Percentiles rank a stretch among this genome's conserved stretches.
These are phyloP conservation scores for Rattus rattus DNA, from an alignment of 2,113 vertebrate genomes.

Conservation along the genomic window DNA sequence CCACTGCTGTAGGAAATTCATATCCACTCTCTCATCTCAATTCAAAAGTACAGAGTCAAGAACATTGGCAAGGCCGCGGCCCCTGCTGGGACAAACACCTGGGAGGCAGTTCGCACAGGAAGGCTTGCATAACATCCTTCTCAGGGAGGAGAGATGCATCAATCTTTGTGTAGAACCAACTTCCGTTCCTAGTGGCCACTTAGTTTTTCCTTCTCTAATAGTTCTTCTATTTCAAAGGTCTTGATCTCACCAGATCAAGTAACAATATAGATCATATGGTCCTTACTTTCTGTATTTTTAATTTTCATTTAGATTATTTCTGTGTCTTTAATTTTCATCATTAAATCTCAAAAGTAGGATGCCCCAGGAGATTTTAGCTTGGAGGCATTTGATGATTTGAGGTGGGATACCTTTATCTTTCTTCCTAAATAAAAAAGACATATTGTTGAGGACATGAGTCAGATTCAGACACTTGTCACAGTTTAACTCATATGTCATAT, in stretches of 20 bases:
- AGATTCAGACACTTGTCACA: background rate
- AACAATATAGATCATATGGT: background rate
- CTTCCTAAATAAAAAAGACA: background rate
- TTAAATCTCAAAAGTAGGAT: background rate
- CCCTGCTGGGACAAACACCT: background rate
- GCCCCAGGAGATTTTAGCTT: background rate
- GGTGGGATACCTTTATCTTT: background rate
- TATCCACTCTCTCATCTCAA: background rate
- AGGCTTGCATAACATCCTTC: background rate
- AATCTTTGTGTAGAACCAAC: conserved; percentile 32
- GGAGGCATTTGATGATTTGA: background rate
- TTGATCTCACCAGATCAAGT: background rate
- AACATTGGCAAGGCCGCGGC: background rate
- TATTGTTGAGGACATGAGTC: background rate
- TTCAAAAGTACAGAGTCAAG: background rate
- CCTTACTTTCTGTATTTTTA: background rate
- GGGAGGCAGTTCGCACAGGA: background rate
- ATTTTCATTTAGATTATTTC: background rate
- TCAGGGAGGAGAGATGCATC: background rate
- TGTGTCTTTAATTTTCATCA: background rate
- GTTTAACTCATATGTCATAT: background rate
- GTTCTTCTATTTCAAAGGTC: background rate
- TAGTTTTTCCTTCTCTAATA: background rate
- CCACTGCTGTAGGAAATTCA: background rate
- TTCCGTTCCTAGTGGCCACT: background rate